These are phyloP conservation scores for Calyptommatus sinebrachiatus DNA, from an alignment of 2,113 vertebrate species.

Conservation along the genomic window DNA sequence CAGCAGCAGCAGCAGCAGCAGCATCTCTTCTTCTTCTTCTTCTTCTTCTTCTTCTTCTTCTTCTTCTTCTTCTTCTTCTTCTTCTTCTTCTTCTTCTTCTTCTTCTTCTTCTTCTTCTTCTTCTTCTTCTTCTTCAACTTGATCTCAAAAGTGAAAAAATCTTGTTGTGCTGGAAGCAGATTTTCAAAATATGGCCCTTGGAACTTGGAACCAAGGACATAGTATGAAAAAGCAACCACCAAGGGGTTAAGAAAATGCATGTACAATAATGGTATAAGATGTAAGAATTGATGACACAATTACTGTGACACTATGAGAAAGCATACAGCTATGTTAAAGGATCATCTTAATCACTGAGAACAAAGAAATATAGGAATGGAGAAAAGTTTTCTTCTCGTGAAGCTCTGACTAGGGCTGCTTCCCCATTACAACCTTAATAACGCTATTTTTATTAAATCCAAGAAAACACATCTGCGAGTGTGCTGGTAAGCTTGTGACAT, in stretches of 20 bases:
- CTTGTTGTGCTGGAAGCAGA: slow-evolving; percentile 66
- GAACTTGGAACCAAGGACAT: slow-evolving; percentile 61
- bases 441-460: no score
- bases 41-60: no score
- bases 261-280: slow-evolving; percentile 6
- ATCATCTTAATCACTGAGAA: slow-evolving; percentile 44
- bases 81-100: no score
- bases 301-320: slow-evolving; percentile 51
- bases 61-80: no score
- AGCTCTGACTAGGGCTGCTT: not conserved
- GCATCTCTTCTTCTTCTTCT: no score
- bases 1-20: no score
- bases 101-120: no score
- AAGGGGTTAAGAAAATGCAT: slow-evolving; percentile 39
- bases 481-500: no score
- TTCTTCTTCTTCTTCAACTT: no score
- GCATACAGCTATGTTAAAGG: slow-evolving; percentile 55
- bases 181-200: slow-evolving; percentile 56
- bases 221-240: slow-evolving; percentile 51
- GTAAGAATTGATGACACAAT: slow-evolving; percentile 52
- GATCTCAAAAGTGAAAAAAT: slow-evolving; percentile 72
- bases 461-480: no score
- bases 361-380: slow-evolving; percentile 46
- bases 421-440: no score
- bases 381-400: slow-evolving; percentile 11